Conservation (phyloP, 2,113 vertebrate species). For the Gasterosteus nipponicus region DNA sequence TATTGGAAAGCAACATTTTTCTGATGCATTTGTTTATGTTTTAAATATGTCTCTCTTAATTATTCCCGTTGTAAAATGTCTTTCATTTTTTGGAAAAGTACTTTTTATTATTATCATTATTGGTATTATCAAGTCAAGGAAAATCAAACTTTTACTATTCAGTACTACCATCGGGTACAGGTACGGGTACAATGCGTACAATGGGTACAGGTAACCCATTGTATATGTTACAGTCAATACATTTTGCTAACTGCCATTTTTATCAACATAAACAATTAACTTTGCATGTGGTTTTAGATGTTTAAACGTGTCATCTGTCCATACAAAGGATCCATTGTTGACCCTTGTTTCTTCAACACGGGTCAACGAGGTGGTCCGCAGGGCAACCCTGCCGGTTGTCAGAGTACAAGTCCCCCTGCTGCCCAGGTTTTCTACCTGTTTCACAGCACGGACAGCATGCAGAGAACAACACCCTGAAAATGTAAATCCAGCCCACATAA, state of each 20-base stretch:
- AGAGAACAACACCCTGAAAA: constrained; percentile 69
- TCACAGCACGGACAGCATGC: constrained; percentile 70
- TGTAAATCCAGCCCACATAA: constrained; percentile 74
- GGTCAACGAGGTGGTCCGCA: constrained; percentile 55
- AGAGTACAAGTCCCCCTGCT: constrained; percentile 43
- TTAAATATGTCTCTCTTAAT: not conserved
- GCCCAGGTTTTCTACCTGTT: constrained; percentile 27
- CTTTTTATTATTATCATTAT: not conserved
- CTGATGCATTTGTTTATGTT: not conserved
- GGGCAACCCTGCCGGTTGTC: constrained; percentile 72
- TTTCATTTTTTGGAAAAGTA: not conserved
- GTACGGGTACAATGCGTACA: too few relatives aligned
- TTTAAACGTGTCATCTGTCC: not conserved
- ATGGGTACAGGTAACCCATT: not conserved
- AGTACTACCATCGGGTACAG: not conserved
- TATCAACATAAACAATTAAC: not conserved
- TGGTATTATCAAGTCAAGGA: not conserved
- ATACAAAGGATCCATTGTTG: not conserved
- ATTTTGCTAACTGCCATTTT: not conserved
- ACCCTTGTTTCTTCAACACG: not conserved
- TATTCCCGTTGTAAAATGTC: not conserved
- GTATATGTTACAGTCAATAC: not conserved
- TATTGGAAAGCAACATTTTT: not conserved
- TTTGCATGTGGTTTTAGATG: not conserved
- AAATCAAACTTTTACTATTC: not conserved